Base-by-base conservation (phyloP, 2,888 invertebrate species). In the Galerucella nymphaeae region DNA sequence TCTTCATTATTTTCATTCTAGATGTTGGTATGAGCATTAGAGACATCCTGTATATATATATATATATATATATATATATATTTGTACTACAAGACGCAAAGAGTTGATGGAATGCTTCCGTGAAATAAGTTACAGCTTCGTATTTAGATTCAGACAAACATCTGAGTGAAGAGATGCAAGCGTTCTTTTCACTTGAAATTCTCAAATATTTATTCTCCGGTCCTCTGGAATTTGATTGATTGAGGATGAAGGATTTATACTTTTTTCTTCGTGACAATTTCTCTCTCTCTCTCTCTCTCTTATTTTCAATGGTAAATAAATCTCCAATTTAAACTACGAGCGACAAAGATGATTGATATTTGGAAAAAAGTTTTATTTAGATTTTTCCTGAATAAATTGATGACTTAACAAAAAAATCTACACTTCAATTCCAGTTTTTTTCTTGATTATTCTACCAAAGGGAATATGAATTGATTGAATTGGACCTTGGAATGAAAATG, bases 201-300 rank as follows among this genome's bases (percentile, higher is more conserved):
- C 8, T 50, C 41, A 61, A 68, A 61, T 68, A 68, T 68, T 68
- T 68, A 68, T 68, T 45, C 41, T 61, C 53, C 20, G 68, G 68
- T 48, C 61, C 61, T 50, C 48, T 50, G 50, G 68, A n/a, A 61
- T 61, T 50, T 68, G 61, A 68, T 68, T 68, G 68, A 68, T 68
- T 59, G 18, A 38, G 50, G 61, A 68, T 38, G 61, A 50, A 48
- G 50, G 57, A 58, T 67, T 67, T 61, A 59, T 59, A 18, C 13
- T 57, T 38, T 16, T 67, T 67, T 38, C 6, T 38, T 38, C 30
- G 61, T 61, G 67, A 67, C 67, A 67, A 67, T 67, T 48, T 53
- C 2, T 38, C 30, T 38, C 30, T 38, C 1, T 38, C 41, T 23
- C 57, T 5, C 8, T 30, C 53, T 3, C n/a, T n/a, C n/a, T n/a